Base-by-base conservation (phyloP, 2,888 invertebrate species). In the Drosophila seclusa region DNA sequence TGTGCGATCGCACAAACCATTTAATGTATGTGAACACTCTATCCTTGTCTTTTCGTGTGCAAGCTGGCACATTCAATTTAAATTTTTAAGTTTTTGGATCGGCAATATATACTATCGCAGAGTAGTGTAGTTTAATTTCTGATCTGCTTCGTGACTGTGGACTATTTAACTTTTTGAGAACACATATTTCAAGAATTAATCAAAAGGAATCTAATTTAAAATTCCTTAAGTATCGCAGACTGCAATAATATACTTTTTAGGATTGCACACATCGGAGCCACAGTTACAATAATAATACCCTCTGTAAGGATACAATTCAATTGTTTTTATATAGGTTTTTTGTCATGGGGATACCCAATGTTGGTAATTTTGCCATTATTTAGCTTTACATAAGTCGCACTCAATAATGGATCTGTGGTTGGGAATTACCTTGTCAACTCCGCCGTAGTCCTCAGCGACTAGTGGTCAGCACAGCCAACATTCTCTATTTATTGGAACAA, bases 391-490 rank as follows among this genome's bases (percentile, higher is more conserved):
- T 21, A 52, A 29, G 11, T 52, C 21, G 21, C 13, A 21, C n/a
- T 31, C 13, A 31, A 45, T 13, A 24, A 36, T 53, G 32, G n/a
- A 34, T 59, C 38, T 36, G 16, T 45, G 24, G 13, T 38, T 59
- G 34, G 52, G 40, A 45, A 50, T 77, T 70, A 78, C 74, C 76
- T 74, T 48, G 38, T 68, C 61, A 64, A 65, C 59, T 62, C 63
- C 49, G 40, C 67, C 48, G 48, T 62, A 32, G 45, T 48, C 36
- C n/a, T 61, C 76, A 59, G 61, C 58, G 57, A 61, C 59, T 49
- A 54, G 69, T 48, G 74, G 54, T 62, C 62, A 59, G 49, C 59
- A 57, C 49, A 68, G 53, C 49, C 57, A 78, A 67, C 67, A 68
- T 65, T 40, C 45, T 57, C 73, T 72, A 64, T 48, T 21, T 68